Evolutionary conservation across 2,888 invertebrate species (phyloP).

Genomic region (Labia minor): DNA sequence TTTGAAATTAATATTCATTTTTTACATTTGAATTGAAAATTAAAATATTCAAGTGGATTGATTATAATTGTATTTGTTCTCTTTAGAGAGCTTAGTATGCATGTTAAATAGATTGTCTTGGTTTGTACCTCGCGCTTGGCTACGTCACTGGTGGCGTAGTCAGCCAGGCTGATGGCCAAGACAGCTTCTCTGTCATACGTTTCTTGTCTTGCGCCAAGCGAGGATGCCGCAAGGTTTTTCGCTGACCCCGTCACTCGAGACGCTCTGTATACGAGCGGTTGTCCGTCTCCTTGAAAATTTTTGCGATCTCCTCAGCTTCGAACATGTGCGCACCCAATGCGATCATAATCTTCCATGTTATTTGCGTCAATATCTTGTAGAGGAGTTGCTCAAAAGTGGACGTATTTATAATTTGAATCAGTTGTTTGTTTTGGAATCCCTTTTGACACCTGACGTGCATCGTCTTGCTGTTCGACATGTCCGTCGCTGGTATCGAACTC

Average conservation of each 20-base stretch:
- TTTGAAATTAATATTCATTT: too few species aligned
- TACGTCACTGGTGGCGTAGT: too few species aligned
- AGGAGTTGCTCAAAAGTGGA: conserved; percentile 23
- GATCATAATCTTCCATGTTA: conserved; percentile 21
- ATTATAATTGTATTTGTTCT: too few species aligned
- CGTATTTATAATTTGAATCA: conserved; percentile 25
- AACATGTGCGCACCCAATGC: conserved; percentile 17
- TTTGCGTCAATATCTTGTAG: conserved; percentile 24
- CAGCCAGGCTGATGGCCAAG: too few species aligned
- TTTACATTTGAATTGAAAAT: too few species aligned
- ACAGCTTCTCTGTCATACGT: too few species aligned
- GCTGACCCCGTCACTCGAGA: not conserved
- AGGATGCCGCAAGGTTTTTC: too few species aligned
- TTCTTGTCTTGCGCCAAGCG: too few species aligned
- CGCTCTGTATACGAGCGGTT: conserved; percentile 20
- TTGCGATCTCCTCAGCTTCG: conserved; percentile 18
- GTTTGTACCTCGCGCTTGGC: too few species aligned
- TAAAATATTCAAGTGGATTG: too few species aligned
- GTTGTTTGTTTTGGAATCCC: conserved; percentile 23
- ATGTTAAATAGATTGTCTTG: too few species aligned
- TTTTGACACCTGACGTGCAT: conserved; percentile 24
- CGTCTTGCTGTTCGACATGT: conserved; percentile 24
- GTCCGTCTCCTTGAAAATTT: conserved; percentile 21
- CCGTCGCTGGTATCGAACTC: conserved; percentile 23
- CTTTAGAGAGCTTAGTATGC: too few species aligned